Percentiles rank a stretch among this genome's conserved stretches.
These are phyloP conservation scores for Aphodius sticticus DNA, from an alignment of 2,888 invertebrate species.

Conservation along the genomic window DNA sequence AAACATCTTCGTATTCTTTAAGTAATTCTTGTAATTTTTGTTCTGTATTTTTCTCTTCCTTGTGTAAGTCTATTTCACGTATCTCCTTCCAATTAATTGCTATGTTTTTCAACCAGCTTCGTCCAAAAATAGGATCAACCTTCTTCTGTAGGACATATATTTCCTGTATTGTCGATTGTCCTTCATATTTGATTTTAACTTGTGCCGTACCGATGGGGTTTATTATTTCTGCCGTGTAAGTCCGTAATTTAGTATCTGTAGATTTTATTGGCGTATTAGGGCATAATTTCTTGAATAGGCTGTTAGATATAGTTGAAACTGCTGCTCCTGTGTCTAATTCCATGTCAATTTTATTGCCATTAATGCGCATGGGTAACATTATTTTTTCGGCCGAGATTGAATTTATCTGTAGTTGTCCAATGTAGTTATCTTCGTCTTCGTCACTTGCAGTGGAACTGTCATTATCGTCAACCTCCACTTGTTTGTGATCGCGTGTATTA, in stretches of 20 bases:
- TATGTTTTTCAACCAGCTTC: neutral
- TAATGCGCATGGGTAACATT: slow-evolving; percentile 23
- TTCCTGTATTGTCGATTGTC: neutral
- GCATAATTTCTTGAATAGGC: slow-evolving; percentile 22
- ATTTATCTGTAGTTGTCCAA: slow-evolving; percentile 6
- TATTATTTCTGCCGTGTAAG: slow-evolving; percentile 18
- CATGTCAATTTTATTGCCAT: slow-evolving; percentile 21
- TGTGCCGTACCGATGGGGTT: neutral
- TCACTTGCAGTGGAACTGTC: neutral
- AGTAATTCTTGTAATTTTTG: slow-evolving; percentile 15
- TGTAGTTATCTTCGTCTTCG: neutral
- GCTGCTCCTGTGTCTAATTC: slow-evolving; percentile 25
- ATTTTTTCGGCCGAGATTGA: slow-evolving; percentile 14
- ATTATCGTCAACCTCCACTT: neutral
- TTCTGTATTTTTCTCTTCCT: neutral
- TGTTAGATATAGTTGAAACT: slow-evolving; percentile 19
- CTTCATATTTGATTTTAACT: neutral
- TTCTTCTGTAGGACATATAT: slow-evolving; percentile 1
- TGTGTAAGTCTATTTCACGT: neutral
- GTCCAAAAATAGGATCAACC: slow-evolving; percentile 23
- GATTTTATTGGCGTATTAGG: slow-evolving; percentile 12
- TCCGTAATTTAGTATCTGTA: slow-evolving; percentile 19
- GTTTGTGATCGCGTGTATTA: neutral
- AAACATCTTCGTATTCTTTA: slow-evolving; percentile 14
- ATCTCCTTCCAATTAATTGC: slow-evolving; percentile 12